Base-by-base conservation (phyloP, 2,113 vertebrate genomes). In the Bambusicola thoracicus region DNA sequence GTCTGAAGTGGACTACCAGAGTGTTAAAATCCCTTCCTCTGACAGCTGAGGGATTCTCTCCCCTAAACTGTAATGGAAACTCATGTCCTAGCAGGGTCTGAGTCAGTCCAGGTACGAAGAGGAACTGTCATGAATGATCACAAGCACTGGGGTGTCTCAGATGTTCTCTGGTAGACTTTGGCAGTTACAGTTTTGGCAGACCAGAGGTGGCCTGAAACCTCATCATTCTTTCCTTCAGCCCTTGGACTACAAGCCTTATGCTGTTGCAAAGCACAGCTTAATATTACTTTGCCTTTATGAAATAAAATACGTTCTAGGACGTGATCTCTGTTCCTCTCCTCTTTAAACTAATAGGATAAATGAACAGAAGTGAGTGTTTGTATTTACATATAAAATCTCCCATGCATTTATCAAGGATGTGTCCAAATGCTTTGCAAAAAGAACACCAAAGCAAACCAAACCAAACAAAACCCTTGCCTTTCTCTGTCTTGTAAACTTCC, bases 371-470 rank as follows among this genome's bases (percentile, higher is more conserved):
- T 41, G 62, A 62, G 51, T 81, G 44, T 73, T 76, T 80, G 5
- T 83, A 44, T 79, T 92, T 85, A 70, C 0, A 1, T 55, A 59
- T 32, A 51, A 89, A 79, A 70, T 65, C 14, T 58, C 34, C 32
- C 49, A 19, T 13, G 15, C n/a, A 53, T 81, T 95, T 86, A 41
- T 78, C 55, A 87, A 70, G n/a, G 22, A 67, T 12, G 4, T 74
- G n/a, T 67, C 87, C 41, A 74, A 91, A 92, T 77, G 34, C 46
- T 89, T 92, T 79, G 69, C n/a, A 63, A 90, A 82, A 88, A 68
- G 19, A 51, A 70, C 32, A 46, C 43, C 44, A 46, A 63, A 34
- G 14, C 13, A 36, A 36, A 59, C 13, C 8, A 61, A 61, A 24
- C 24, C 24, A 5, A 6, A 4, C 5, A 44, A 65, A 78, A 12